Conservation (phyloP, 2,113 vertebrate species). For the Protobothrops flavoviridis region DNA sequence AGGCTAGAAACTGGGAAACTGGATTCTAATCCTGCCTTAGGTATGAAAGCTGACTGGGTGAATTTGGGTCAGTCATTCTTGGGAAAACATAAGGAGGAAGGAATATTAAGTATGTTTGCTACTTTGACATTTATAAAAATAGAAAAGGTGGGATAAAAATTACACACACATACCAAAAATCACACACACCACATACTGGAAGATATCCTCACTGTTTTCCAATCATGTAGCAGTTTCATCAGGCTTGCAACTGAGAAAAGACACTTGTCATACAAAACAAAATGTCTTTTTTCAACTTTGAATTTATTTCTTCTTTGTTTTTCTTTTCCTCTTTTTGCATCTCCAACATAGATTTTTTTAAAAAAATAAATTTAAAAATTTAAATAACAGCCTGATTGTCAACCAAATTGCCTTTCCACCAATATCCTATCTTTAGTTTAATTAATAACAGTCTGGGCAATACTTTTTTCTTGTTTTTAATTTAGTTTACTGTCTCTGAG, state of each 20-base stretch:
- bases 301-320: too few relatives aligned
- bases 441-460: slow-evolving; percentile 53
- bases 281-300: not conserved
- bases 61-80: too few relatives aligned
- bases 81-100: too few relatives aligned
- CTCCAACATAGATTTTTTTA: not conserved
- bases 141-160: too few relatives aligned
- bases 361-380: slow-evolving; percentile 8
- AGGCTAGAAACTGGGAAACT: too few relatives aligned
- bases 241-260: not conserved
- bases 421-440: slow-evolving; percentile 40
- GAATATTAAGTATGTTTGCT: too few relatives aligned
- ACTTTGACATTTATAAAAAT: too few relatives aligned
- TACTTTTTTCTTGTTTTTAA: not conserved
- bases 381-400: not conserved
- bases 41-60: too few relatives aligned
- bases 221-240: not conserved
- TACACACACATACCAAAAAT: not conserved
- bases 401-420: not conserved
- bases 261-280: not conserved
- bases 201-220: not conserved
- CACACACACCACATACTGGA: not conserved
- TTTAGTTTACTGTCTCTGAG: not conserved
- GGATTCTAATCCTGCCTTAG: too few relatives aligned
- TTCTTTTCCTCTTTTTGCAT: not conserved